Conservation (phyloP, 2,113 vertebrate species). For the Hoplias malabaricus region DNA sequence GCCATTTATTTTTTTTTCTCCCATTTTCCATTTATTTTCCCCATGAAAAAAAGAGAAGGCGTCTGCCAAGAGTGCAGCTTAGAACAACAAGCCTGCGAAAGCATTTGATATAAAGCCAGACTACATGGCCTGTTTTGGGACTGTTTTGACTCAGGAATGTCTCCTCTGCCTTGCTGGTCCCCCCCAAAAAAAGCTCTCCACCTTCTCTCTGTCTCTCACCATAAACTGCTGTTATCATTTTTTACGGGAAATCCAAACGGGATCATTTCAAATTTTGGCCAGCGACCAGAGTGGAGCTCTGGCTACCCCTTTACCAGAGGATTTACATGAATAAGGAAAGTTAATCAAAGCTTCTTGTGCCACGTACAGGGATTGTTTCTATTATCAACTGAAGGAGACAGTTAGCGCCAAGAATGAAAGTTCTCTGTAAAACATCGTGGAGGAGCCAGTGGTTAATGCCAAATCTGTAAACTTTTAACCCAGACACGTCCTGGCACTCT, state of each 20-base stretch:
- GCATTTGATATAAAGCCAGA: conserved; percentile 49
- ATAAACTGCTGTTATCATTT: conserved; percentile 36
- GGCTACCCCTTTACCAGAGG: background rate
- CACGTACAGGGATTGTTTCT: background rate
- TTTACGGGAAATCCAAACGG: conserved; percentile 29
- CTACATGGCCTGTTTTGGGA: conserved; percentile 35
- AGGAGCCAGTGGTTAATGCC: conserved; percentile 10
- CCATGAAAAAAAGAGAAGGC: conserved; percentile 28
- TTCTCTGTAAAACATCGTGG: background rate
- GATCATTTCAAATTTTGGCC: background rate
- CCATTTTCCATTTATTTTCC: conserved; percentile 52
- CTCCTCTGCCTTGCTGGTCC: conserved; percentile 19
- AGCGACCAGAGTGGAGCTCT: background rate
- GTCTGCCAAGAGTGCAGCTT: conserved; percentile 47
- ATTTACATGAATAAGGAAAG: conserved; percentile 7
- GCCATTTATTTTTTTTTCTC: conserved; percentile 42
- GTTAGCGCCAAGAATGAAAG: background rate
- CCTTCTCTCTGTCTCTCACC: conserved; percentile 10
- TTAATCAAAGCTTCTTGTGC: background rate
- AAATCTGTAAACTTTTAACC: conserved; percentile 41
- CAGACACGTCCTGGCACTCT: conserved; percentile 27
- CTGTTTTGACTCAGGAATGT: conserved; percentile 44
- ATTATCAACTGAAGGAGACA: background rate
- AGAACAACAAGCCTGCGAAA: conserved; percentile 43
- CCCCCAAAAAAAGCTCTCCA: conserved; percentile 29